A percentile compares a stretch with the other conserved stretches of the same genome.
Conservation (phyloP, 1,140 invertebrate species). For the Periplaneta americana region DNA sequence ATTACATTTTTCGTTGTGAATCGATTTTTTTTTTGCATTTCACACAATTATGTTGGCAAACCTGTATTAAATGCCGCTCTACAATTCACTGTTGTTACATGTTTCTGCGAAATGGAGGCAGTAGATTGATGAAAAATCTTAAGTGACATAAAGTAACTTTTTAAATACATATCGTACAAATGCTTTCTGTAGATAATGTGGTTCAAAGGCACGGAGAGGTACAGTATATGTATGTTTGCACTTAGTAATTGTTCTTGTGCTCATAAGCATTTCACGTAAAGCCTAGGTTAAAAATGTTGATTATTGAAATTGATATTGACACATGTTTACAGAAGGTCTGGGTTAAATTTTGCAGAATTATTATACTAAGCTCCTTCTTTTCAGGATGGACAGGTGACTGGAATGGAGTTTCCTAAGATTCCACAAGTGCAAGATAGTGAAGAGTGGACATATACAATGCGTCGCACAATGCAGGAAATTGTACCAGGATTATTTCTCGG, state of each 20-base stretch:
- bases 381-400: background rate
- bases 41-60: background rate
- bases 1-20: background rate
- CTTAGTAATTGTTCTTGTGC: background rate
- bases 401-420: background rate
- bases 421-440: constrained; percentile 22
- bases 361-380: background rate
- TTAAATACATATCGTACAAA: background rate
- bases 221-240: background rate
- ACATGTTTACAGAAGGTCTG: background rate
- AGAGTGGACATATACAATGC: constrained; percentile 59
- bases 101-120: background rate
- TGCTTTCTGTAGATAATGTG: background rate
- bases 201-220: background rate
- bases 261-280: background rate
- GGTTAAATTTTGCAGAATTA: no score
- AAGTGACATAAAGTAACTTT: background rate
- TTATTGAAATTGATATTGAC: background rate
- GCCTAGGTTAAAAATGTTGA: no score
- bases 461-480: constrained; percentile 66
- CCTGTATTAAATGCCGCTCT: background rate
- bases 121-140: background rate
- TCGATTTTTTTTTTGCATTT: background rate
- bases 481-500: constrained; percentile 62
- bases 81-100: background rate